These are phyloP conservation scores for Scaptomyza tumidula DNA, from an alignment of 2,888 invertebrate species.

Conservation along the genomic window DNA sequence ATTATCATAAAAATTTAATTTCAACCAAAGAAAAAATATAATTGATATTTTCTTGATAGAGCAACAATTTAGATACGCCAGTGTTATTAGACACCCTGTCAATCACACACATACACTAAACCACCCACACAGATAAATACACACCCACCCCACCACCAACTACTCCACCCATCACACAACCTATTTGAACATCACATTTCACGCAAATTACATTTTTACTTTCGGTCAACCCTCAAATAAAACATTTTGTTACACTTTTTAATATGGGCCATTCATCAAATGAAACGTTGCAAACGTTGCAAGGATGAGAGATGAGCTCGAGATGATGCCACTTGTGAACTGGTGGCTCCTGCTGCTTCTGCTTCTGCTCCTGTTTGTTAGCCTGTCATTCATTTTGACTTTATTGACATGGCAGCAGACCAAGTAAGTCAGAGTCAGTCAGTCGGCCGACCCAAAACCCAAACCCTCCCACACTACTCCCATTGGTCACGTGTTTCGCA, in stretches of 20 bases:
- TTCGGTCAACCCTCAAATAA: constrained; percentile 56
- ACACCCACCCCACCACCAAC: constrained; percentile 3
- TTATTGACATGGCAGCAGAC: constrained; percentile 71
- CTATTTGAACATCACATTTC: constrained; percentile 56
- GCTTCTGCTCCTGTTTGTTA: constrained; percentile 63
- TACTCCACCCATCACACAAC: constrained; percentile 4
- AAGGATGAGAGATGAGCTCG: neutral
- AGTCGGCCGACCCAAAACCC: constrained; percentile 7
- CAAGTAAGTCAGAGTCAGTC: constrained; percentile 2
- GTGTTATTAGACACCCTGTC: constrained; percentile 10
- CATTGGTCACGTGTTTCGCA: constrained; percentile 74
- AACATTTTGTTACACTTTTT: constrained; percentile 62
- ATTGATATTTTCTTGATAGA: too few relatives aligned
- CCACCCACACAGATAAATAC: constrained; percentile 12
- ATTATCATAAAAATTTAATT: neutral
- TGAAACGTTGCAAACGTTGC: neutral
- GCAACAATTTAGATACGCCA: neutral
- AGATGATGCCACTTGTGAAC: constrained; percentile 69
- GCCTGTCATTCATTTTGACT: constrained; percentile 78
- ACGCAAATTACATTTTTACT: constrained; percentile 74
- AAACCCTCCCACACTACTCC: constrained; percentile 2
- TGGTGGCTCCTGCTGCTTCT: constrained; percentile 16
- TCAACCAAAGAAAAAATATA: too few relatives aligned
- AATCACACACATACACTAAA: constrained; percentile 1
- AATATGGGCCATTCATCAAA: constrained; percentile 37